phyloP scores from a whole-genome alignment of 2,888 invertebrate species.

The Entomobrya proxima region DNA sequence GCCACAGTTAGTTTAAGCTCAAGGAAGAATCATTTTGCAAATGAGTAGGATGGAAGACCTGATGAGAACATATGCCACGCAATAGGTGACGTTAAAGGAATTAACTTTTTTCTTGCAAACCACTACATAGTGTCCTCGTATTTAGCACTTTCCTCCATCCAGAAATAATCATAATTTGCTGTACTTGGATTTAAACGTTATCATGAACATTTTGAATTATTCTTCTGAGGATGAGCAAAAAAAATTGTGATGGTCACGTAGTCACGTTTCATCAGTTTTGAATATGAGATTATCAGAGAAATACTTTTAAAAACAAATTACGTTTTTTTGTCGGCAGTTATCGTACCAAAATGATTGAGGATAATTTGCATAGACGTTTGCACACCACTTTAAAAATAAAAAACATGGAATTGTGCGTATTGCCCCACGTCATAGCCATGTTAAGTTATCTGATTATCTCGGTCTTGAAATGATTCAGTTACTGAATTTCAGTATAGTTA shows the following conservation, averaged over 20 bases:
- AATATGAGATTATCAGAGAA: not conserved
- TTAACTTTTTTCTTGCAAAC: not conserved
- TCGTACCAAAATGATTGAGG: too few species aligned
- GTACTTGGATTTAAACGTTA: not conserved
- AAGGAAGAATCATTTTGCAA: constrained; percentile 45
- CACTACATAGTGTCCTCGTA: not conserved
- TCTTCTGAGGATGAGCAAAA: not conserved
- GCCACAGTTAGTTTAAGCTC: constrained; percentile 46
- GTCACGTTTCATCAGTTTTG: not conserved
- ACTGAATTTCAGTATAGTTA: too few species aligned
- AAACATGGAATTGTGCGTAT: too few species aligned
- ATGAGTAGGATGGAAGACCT: not conserved
- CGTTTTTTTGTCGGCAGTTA: not conserved
- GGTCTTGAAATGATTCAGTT: too few species aligned
- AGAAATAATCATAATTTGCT: not conserved
- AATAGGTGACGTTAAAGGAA: not conserved
- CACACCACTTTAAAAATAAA: too few species aligned
- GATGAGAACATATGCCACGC: not conserved
- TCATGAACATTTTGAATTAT: not conserved
- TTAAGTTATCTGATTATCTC: too few species aligned
- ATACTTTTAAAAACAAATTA: not conserved
- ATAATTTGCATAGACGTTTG: too few species aligned
- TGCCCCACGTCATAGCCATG: too few species aligned
- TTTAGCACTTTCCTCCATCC: not conserved
- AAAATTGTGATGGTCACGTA: not conserved